These are phyloP conservation scores for Acrobeloides nanus DNA, from an alignment of 2,888 invertebrate species.

Conservation along the genomic window DNA sequence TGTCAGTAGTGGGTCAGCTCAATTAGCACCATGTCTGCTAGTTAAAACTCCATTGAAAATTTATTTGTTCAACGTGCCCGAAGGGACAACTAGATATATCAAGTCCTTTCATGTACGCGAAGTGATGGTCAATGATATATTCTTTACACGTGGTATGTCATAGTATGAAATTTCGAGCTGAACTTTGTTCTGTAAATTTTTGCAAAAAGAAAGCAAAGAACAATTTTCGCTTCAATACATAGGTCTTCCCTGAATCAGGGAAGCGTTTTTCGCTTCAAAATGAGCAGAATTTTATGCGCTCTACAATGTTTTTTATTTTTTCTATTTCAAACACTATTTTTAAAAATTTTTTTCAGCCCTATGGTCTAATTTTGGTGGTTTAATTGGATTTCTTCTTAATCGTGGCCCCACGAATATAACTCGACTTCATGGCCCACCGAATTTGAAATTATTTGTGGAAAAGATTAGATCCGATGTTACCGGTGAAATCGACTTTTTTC, in stretches of 20 bases:
- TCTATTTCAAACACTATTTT: too few relatives aligned
- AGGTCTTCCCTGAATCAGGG: too few relatives aligned
- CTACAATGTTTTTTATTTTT: too few relatives aligned
- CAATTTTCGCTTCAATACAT: too few relatives aligned
- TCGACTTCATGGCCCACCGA: slow-evolving; percentile 46
- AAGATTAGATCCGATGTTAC: slow-evolving; percentile 44
- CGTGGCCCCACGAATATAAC: slow-evolving; percentile 26
- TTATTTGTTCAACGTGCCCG: slow-evolving; percentile 51
- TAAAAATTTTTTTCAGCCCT: slow-evolving; percentile 34
- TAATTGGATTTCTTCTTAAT: slow-evolving; percentile 37
- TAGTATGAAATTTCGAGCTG: slow-evolving; percentile 9
- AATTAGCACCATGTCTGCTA: slow-evolving; percentile 36
- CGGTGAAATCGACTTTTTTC: too few relatives aligned
- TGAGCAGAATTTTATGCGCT: too few relatives aligned
- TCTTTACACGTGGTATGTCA: slow-evolving; percentile 41
- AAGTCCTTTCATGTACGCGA: slow-evolving; percentile 32
- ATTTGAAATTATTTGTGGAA: slow-evolving; percentile 38
- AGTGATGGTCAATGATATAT: slow-evolving; percentile 36
- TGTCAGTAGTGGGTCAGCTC: slow-evolving; percentile 44
- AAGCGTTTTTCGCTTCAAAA: too few relatives aligned
- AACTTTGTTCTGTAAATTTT: too few relatives aligned
- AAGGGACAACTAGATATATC: slow-evolving; percentile 33
- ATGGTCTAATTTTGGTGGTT: slow-evolving; percentile 48
- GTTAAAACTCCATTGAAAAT: slow-evolving; percentile 39
- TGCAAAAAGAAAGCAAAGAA: too few relatives aligned